Evolutionary conservation across 2,888 invertebrate genomes (phyloP), one percentile per base, ranked within the genome.

Genomic region (Pherbina coryleti): DNA sequence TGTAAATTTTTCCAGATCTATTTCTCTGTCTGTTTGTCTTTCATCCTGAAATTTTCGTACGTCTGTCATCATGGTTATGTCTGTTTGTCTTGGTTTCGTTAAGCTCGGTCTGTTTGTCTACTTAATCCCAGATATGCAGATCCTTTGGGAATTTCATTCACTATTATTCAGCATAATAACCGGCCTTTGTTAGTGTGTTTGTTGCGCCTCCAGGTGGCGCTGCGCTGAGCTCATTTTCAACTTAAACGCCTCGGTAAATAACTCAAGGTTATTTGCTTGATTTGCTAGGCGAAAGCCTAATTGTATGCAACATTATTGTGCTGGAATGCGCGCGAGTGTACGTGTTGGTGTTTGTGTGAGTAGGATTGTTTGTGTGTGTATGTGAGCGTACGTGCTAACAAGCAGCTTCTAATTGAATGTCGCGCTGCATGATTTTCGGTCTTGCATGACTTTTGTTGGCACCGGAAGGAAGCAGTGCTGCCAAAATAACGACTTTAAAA

Each of bases 361-460:
- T n/a, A n/a, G n/a, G 17, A 19, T 8, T n/a, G 66, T 22, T 25
- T 25, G 25, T 25, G 25, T 53, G 17, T 53, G 31, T 11, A 5
- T 70, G 31, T 3, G 17, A 34, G 17, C 9, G 69, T 71, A 72
- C 60, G 72, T 72, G 60, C 44, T 72, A 72, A 72, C 72, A 72
- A 72, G 60, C 72, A 44, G 62, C 64, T 9, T 62, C 73, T 74
- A 74, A 74, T 74, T 74, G 73, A 74, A 62, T 74, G 51, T n/a
- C 64, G 22, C 14, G 11, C 44, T 44, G 44, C 44, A 44, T 44
- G 44, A 44, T 44, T 44, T 44, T 44, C 11, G 44, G 44, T 44
- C 14, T 44, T 44, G 44, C 14, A 44, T 31, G 67, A 60, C 9
- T 34, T 34, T 37, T 17, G 2, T 34, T 34, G 11, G 66, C 19